Evolutionary conservation across 2,113 vertebrate species (phyloP), one percentile per base, ranked within the genome.

Genomic region (Myrmecophaga tridactyla): DNA sequence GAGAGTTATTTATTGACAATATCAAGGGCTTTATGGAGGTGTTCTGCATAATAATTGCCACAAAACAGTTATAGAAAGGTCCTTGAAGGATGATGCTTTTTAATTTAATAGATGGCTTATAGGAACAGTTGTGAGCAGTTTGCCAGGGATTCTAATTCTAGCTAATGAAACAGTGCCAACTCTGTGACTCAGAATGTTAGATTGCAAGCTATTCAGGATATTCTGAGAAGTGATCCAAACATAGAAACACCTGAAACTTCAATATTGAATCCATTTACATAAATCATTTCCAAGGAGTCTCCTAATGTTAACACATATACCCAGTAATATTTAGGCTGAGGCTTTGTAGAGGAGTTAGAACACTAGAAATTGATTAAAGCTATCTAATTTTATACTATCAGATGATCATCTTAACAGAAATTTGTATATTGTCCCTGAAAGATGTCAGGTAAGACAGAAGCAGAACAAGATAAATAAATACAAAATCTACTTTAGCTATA

Each of bases 1-100:
- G 70, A 97, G 92, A 92, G 58, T 96, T 97, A 95, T 51, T 92
- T 96, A 94, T 89, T 95, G 90, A 96, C 58, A 94, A 56, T 96
- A 94, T 94, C 84, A 98, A 97, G 51, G 51, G 12, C 65, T 97
- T 51, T 70, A 78, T 4, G 65, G 31, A 96, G 9, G 63, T 72
- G 3, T 83, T 97, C 90, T 97, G 90, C 72, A 92, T 96, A 95
- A 94, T 94, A 97, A 96, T 89, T 94, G 78, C 53, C 36, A 48
- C 83, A 15, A 89, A n/a, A 90, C 83, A 90, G 83, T 92, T 96
- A 89, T 69, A 96, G 75, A 96, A 94, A 97, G 72, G 77, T 67
- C 36, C 97, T 89, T 93, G 69, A 96, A 27, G 86, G 92, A 88
- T 86, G 97, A 94, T 96, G 51, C 2, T 73, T 93, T 94, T 96